These are phyloP conservation scores for Chionoecetes opilio DNA, from an alignment of 1,140 invertebrate genomes.

Conservation along the genomic window DNA sequence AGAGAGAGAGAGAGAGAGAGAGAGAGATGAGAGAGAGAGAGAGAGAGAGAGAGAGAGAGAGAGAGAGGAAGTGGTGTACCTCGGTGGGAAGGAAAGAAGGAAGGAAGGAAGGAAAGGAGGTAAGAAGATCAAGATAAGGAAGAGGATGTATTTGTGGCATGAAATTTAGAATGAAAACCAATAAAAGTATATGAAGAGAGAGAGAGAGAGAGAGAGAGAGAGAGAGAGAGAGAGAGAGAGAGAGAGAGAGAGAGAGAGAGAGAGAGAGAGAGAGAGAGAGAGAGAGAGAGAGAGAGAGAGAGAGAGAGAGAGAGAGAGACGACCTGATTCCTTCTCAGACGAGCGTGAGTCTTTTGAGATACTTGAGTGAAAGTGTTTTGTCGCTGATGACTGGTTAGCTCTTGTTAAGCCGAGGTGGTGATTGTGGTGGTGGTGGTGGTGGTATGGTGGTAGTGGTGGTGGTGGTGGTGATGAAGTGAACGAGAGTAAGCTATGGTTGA, in stretches of 20 bases:
- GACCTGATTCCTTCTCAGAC: not conserved
- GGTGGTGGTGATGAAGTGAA: not conserved
- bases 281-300: slow-evolving; percentile 22
- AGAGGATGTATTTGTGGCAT: not conserved
- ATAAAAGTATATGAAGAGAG: no score
- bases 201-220: not conserved
- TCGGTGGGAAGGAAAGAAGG: not conserved
- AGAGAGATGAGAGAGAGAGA: not conserved
- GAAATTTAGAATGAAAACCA: not conserved
- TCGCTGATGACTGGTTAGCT: not conserved
- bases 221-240: not conserved
- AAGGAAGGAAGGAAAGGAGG: not conserved
- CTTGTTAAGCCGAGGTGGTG: no score
- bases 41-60: not conserved
- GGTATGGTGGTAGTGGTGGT: not conserved
- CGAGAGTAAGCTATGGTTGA: not conserved
- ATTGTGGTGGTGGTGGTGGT: not conserved
- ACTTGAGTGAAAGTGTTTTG: not conserved
- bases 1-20: not conserved
- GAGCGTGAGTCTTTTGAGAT: not conserved
- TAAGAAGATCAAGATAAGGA: not conserved
- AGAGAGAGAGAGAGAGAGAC: slow-evolving; percentile 32
- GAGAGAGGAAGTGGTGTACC: not conserved
- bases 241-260: slow-evolving; percentile 27
- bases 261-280: slow-evolving; percentile 1